A percentile compares a stretch with the other conserved stretches of the same genome.
Conservation (phyloP, 2,113 vertebrate species). For the Strix uralensis region DNA sequence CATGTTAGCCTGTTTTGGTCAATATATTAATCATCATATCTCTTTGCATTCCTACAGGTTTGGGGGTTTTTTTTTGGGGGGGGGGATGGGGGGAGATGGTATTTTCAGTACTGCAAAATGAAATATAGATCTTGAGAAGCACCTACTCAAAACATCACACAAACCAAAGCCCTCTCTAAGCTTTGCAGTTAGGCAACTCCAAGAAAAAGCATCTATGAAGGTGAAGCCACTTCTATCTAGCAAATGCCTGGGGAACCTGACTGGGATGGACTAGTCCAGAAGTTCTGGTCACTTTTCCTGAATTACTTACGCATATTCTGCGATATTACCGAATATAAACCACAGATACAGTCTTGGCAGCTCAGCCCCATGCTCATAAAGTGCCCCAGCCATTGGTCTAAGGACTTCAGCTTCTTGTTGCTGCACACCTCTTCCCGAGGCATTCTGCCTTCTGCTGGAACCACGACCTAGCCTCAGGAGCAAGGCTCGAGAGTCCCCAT, state of each 20-base stretch:
- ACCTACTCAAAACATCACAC: neutral
- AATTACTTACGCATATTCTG: neutral
- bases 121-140: neutral
- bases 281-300: neutral
- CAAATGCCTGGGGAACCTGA: neutral
- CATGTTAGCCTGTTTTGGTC: neutral
- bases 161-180: neutral
- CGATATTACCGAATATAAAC: neutral
- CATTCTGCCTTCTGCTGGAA: neutral
- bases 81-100: neutral
- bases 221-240: neutral
- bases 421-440: neutral
- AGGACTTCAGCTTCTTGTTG: neutral
- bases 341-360: neutral
- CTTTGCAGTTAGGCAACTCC: neutral
- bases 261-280: neutral
- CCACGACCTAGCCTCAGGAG: neutral
- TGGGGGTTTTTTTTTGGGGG: neutral
- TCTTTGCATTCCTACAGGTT: neutral
- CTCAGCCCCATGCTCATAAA: neutral
- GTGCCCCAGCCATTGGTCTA: neutral
- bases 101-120: neutral
- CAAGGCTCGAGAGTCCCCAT: neutral
- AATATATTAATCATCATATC: neutral
- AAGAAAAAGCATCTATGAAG: neutral